Conservation (phyloP, 2,888 invertebrate genomes). For the Netelia virgata region DNA sequence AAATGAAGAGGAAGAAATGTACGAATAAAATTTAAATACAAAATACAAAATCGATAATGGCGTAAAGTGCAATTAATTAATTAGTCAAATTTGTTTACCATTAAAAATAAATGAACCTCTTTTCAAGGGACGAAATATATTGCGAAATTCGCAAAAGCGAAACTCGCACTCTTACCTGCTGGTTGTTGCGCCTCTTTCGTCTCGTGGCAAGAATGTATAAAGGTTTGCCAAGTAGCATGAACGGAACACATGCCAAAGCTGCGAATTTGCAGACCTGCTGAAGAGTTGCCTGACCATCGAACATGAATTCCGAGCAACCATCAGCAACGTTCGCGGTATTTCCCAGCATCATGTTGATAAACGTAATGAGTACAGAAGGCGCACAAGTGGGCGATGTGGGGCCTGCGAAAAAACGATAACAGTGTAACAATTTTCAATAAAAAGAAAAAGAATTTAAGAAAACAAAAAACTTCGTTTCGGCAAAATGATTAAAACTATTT, state of each 20-base stretch:
- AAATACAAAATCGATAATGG: too few species aligned
- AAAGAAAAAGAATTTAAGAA: background rate
- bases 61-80: too few species aligned
- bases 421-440: slow-evolving; percentile 2
- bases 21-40: too few species aligned
- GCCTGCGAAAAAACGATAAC: slow-evolving; percentile 81
- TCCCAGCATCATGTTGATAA: slow-evolving; percentile 92
- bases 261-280: slow-evolving; percentile 88
- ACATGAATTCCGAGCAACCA: slow-evolving; percentile 88
- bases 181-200: slow-evolving; percentile 56
- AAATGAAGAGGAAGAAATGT: too few species aligned
- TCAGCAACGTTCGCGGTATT: slow-evolving; percentile 85
- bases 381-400: slow-evolving; percentile 87
- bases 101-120: too few species aligned
- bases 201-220: slow-evolving; percentile 86
- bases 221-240: slow-evolving; percentile 93
- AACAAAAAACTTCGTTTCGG: background rate
- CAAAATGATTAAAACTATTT: background rate
- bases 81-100: too few species aligned
- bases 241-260: slow-evolving; percentile 90
- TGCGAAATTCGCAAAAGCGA: background rate
- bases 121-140: too few species aligned
- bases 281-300: slow-evolving; percentile 86
- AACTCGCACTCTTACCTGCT: slow-evolving; percentile 80
- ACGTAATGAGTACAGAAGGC: slow-evolving; percentile 92